Percentiles rank a stretch among this genome's conserved stretches.
Conservation (phyloP, 2,888 invertebrate genomes). For the Pegoplata infirma region DNA sequence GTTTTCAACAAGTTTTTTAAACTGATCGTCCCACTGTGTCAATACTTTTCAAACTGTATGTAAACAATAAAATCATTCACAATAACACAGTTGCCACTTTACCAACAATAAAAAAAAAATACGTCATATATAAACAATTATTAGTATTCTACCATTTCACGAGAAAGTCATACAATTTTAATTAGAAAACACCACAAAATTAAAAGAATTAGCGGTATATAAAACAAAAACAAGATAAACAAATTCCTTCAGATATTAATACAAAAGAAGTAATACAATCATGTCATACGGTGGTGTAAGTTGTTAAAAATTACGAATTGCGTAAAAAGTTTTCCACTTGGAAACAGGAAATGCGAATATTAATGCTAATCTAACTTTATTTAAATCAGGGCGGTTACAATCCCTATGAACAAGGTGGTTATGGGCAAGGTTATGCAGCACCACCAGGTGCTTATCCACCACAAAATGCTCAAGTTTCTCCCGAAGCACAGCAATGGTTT, state of each 20-base stretch:
- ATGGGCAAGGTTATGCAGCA: conserved; percentile 70
- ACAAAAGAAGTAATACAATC: not conserved
- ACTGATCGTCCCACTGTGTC: too few relatives aligned
- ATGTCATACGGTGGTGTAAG: conserved; percentile 72
- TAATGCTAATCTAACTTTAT: not conserved
- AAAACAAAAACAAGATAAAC: not conserved
- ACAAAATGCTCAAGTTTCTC: conserved; percentile 81
- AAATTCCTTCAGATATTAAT: not conserved
- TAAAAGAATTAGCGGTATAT: not conserved
- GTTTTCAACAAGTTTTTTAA: too few relatives aligned
- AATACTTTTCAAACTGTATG: not conserved
- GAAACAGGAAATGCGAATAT: conserved; percentile 9
- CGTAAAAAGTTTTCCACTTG: not conserved
- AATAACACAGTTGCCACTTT: not conserved
- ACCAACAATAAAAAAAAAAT: not conserved
- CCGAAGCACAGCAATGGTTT: conserved; percentile 92
- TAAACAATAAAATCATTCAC: not conserved
- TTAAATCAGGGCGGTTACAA: conserved; percentile 59
- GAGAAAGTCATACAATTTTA: conserved; percentile 37
- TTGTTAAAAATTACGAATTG: not conserved
- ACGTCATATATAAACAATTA: conserved; percentile 48
- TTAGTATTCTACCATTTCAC: not conserved
- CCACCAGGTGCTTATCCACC: conserved; percentile 76
- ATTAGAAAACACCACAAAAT: conserved; percentile 11
- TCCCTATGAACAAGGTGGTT: conserved; percentile 56